Evolutionary conservation across 2,797 vertebrate species (phyloP).

Genomic region (Sebastes taczanowskii): DNA sequence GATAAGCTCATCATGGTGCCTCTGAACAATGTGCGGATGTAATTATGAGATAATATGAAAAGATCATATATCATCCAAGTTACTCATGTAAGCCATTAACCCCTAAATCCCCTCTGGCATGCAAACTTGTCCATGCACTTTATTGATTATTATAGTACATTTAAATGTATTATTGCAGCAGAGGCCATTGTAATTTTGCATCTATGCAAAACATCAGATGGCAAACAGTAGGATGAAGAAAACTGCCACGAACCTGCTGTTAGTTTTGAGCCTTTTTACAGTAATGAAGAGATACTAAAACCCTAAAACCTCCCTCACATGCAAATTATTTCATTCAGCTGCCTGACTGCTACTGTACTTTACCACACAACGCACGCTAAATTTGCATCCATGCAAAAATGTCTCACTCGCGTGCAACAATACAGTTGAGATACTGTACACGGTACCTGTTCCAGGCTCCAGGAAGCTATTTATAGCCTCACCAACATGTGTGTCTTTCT

Average conservation of each 20-base stretch:
- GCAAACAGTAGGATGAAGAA: not conserved
- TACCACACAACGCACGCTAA: not conserved
- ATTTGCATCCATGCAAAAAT: slow-evolving; percentile 76
- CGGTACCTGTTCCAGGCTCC: slow-evolving; percentile 76
- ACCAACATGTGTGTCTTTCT: slow-evolving; percentile 80
- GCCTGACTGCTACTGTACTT: slow-evolving; percentile 22
- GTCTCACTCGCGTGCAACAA: slow-evolving; percentile 62
- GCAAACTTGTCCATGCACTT: slow-evolving; percentile 12
- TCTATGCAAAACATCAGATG: slow-evolving; percentile 23
- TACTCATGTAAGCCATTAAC: slow-evolving; percentile 6
- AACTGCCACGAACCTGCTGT: slow-evolving; percentile 17
- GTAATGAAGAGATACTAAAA: not conserved
- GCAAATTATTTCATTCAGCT: slow-evolving; percentile 45
- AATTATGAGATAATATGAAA: slow-evolving; percentile 11
- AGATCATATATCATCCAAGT: not conserved
- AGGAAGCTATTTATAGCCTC: slow-evolving; percentile 90
- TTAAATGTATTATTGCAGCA: slow-evolving; percentile 41
- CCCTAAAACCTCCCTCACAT: slow-evolving; percentile 25
- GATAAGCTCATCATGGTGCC: not conserved
- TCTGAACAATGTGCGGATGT: not conserved
- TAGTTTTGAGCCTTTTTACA: not conserved
- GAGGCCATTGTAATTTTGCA: slow-evolving; percentile 14
- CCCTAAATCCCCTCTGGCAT: slow-evolving; percentile 1
- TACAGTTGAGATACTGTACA: slow-evolving; percentile 83
- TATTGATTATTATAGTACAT: slow-evolving; percentile 15